Base-by-base conservation (phyloP, 2,888 invertebrate species). In the Metopia argyrocephala region DNA sequence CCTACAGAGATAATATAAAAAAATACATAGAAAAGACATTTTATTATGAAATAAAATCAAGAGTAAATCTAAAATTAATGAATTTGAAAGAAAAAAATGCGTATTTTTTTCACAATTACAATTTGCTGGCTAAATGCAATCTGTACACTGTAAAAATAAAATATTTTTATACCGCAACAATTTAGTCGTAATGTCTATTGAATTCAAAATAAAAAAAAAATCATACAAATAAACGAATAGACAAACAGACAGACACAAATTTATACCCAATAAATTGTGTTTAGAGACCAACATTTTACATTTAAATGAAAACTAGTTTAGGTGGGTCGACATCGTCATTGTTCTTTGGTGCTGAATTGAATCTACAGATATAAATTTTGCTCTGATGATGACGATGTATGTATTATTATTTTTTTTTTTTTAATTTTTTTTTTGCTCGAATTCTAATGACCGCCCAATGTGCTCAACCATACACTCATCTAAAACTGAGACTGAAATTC, bases 391-490 rank as follows among this genome's bases (percentile, higher is more conserved):
- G 85, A 74, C 71, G 74, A 52, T 46, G 65, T 59, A 65, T 69
- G 62, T 25, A 38, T 62, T 69, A 69, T 31, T 65, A 78, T 79
- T 76, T 74, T 56, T 84, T 76, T 79, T 82, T 68, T 80, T 75
- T n/a, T n/a, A n/a, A n/a, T n/a, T n/a, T 31, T 59, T 62, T 69
- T 59, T 57, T 65, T 73, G 84, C 83, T 85, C 87, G 88, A 87
- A 88, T 89, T 88, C 88, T 88, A 87, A 88, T 88, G 89, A 88
- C 87, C 88, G 88, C 89, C 88, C 87, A 88, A 87, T 88, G 87
- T 87, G 88, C 87, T 86, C 87, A 83, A 82, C 80, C 83, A 82
- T 78, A 81, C 84, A 84, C 83, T 83, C 83, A 82, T 83, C 74
- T 70, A 71, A 84, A n/a, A n/a, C n/a, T n/a, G n/a, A 86, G 71